Conservation (phyloP, 1,140 invertebrate species). For the Homarus americanus region DNA sequence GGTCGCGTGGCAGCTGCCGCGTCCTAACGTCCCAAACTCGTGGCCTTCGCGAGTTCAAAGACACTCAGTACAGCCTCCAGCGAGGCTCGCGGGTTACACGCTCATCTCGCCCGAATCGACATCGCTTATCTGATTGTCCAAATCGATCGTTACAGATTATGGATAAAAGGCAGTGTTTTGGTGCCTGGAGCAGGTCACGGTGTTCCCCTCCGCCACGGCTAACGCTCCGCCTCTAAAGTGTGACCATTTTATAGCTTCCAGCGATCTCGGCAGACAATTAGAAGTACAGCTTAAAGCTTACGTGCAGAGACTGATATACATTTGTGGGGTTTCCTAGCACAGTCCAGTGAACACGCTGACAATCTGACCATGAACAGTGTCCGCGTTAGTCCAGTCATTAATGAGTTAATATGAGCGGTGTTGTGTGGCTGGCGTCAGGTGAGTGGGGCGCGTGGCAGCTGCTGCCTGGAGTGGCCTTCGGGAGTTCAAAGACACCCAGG, state of each 20-base stretch:
- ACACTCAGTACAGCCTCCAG: neutral
- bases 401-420: no score
- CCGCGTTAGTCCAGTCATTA: no score
- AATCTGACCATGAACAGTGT: no score
- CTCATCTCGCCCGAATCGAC: neutral
- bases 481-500: slow-evolving; percentile 28
- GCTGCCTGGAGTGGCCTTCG: slow-evolving; percentile 25
- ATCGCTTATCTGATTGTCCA: neutral
- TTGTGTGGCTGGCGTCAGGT: neutral
- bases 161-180: neutral
- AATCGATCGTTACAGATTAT: neutral
- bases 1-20: slow-evolving; percentile 30
- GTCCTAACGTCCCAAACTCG: neutral
- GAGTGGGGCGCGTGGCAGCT: slow-evolving; percentile 19
- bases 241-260: no score
- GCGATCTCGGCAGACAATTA: no score
- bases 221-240: no score
- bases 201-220: no score
- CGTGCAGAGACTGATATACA: no score
- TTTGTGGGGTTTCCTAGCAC: no score
- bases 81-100: neutral
- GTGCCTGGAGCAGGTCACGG: no score
- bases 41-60: neutral
- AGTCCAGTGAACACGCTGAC: no score
- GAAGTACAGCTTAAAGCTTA: no score